Conservation (phyloP, 2,113 vertebrate species). For the Cochlearius cochlearius region DNA sequence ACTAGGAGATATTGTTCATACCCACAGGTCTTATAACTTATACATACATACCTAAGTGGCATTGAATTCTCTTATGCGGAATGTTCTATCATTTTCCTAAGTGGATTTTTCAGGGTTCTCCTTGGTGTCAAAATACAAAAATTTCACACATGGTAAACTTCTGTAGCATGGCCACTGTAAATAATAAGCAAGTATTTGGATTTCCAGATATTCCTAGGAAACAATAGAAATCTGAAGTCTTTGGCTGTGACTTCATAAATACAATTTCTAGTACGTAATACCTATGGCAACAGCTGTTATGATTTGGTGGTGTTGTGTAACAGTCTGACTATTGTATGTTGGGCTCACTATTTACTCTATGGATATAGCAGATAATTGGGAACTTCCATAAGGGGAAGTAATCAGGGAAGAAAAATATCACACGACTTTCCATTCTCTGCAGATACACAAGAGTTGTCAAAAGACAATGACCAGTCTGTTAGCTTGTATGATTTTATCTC, state of each 20-base stretch:
- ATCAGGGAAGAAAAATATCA: slow-evolving; percentile 7
- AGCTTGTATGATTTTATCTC: not conserved
- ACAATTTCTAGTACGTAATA: not conserved
- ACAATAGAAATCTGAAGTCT: not conserved
- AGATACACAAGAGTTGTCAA: not conserved
- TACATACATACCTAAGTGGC: not conserved
- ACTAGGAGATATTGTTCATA: not conserved
- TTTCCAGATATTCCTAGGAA: not conserved
- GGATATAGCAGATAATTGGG: not conserved
- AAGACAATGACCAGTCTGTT: slow-evolving; percentile 28
- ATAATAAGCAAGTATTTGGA: not conserved
- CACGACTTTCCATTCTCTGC: not conserved
- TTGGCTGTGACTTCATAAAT: not conserved
- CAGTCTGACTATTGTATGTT: not conserved
- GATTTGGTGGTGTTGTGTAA: not conserved
- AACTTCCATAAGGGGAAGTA: not conserved
- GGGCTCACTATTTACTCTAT: not conserved
- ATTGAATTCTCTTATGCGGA: not conserved
- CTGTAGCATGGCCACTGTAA: not conserved
- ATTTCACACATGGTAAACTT: not conserved
- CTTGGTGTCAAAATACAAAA: not conserved
- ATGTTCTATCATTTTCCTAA: not conserved
- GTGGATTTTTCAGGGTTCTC: not conserved
- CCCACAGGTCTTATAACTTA: not conserved
- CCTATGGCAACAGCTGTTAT: not conserved